Evolutionary conservation across 2,797 vertebrate genomes (phyloP).

Genomic region (Cyclura pinguis): DNA sequence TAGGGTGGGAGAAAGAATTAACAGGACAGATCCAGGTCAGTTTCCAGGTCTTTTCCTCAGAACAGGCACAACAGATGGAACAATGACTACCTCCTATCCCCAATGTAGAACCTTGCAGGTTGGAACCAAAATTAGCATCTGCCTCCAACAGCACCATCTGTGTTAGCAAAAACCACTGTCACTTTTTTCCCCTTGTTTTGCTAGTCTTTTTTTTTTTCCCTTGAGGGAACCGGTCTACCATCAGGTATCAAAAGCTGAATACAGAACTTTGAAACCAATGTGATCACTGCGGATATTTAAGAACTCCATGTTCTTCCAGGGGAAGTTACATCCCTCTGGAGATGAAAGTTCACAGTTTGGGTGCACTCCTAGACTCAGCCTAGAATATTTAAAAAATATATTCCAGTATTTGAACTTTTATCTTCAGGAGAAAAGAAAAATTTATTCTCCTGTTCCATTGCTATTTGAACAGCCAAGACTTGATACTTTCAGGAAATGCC

Average conservation of each 20-base stretch:
- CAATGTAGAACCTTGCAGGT: slow-evolving; percentile 70
- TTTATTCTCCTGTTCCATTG: no score
- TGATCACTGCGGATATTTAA: neutral
- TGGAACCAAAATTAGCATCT: slow-evolving; percentile 75
- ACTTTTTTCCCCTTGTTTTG: slow-evolving; percentile 4
- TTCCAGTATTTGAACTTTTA: neutral
- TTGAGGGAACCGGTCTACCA: slow-evolving; percentile 65
- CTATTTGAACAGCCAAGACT: no score
- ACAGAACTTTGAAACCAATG: slow-evolving; percentile 7
- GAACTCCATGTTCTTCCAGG: no score
- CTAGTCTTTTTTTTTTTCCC: slow-evolving; percentile 68
- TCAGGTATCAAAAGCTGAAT: slow-evolving; percentile 39
- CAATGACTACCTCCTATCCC: slow-evolving; percentile 64
- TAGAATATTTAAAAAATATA: neutral
- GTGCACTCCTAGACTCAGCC: no score
- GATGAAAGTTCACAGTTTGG: no score
- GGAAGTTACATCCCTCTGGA: no score
- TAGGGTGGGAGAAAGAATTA: neutral
- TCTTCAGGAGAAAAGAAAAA: neutral
- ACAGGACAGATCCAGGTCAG: neutral
- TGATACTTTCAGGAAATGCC: neutral
- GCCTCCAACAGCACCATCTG: slow-evolving; percentile 74
- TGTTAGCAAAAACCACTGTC: slow-evolving; percentile 62
- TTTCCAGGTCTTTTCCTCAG: neutral
- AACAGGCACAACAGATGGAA: slow-evolving; percentile 67